Percentiles rank a stretch among this genome's conserved stretches.
These are phyloP conservation scores for Coendou prehensilis DNA, from an alignment of 2,797 vertebrate genomes.

Conservation along the genomic window DNA sequence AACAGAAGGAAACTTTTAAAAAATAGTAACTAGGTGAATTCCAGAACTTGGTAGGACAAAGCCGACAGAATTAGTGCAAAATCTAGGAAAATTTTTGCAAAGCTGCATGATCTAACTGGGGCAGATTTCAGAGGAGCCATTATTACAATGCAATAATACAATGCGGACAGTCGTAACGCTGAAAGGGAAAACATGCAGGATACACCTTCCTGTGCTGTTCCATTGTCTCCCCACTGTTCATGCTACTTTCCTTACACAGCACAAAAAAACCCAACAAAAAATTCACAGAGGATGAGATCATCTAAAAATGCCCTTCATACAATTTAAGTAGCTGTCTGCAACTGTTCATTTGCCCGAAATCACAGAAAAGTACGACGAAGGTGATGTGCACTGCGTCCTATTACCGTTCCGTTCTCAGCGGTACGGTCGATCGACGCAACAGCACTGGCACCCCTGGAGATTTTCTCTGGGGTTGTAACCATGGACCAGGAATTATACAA, in stretches of 20 bases:
- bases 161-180: not conserved
- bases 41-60: constrained; percentile 82
- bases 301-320: constrained; percentile 10
- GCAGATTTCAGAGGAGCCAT: constrained; percentile 62
- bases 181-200: constrained; percentile 56
- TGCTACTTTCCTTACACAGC: constrained; percentile 16
- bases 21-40: constrained; percentile 82
- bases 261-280: not conserved
- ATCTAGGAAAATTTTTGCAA: constrained; percentile 75
- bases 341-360: not conserved
- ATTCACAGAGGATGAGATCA: not conserved
- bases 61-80: constrained; percentile 87
- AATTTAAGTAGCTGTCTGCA: accelerated
- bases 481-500: not conserved
- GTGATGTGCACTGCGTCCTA: constrained; percentile 7
- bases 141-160: not conserved
- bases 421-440: not conserved
- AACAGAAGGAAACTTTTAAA: constrained; percentile 84
- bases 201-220: not conserved
- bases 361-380: not conserved
- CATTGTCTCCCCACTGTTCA: not conserved
- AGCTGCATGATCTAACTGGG: constrained; percentile 71
- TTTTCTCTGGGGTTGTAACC: not conserved
- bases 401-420: not conserved
- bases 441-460: constrained; percentile 55